phyloP scores from a whole-genome alignment of 2,888 invertebrate species.

The Biston betularia region DNA sequence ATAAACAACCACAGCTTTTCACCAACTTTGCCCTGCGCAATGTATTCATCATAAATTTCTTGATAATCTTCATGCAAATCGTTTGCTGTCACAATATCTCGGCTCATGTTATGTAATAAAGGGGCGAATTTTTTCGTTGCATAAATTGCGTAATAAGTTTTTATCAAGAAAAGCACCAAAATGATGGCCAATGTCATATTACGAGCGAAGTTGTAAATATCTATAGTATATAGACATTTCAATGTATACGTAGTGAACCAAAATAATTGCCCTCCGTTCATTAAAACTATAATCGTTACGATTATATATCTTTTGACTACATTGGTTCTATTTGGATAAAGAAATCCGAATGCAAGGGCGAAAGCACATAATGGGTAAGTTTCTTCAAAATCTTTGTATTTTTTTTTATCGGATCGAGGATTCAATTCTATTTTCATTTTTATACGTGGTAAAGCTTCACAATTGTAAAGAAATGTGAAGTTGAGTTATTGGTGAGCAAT shows the following conservation, averaged over 20 bases:
- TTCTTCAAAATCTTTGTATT: not conserved
- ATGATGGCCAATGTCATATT: conserved; percentile 64
- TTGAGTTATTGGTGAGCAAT: conserved; percentile 13
- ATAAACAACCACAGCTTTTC: conserved; percentile 65
- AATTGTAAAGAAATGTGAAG: conserved; percentile 19
- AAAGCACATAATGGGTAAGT: not conserved
- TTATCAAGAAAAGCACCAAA: conserved; percentile 61
- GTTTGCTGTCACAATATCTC: conserved; percentile 64
- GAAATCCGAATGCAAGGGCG: not conserved
- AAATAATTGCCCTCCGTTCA: conserved; percentile 1
- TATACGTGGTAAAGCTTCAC: conserved; percentile 18
- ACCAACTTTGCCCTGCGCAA: conserved; percentile 59
- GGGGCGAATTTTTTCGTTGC: conserved; percentile 58
- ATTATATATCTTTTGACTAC: not conserved
- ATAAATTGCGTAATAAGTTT: conserved; percentile 61
- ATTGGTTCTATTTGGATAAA: not conserved
- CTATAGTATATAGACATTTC: conserved; percentile 41
- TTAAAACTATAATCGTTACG: not conserved
- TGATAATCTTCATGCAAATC: conserved; percentile 61
- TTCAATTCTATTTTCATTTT: not conserved
- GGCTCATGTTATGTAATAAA: conserved; percentile 61
- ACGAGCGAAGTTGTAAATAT: conserved; percentile 64
- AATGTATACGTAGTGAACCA: not conserved
- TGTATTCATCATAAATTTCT: conserved; percentile 59
- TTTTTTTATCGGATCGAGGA: not conserved